Base-by-base conservation (phyloP, 2,113 vertebrate species). In the Anguilla rostrata region DNA sequence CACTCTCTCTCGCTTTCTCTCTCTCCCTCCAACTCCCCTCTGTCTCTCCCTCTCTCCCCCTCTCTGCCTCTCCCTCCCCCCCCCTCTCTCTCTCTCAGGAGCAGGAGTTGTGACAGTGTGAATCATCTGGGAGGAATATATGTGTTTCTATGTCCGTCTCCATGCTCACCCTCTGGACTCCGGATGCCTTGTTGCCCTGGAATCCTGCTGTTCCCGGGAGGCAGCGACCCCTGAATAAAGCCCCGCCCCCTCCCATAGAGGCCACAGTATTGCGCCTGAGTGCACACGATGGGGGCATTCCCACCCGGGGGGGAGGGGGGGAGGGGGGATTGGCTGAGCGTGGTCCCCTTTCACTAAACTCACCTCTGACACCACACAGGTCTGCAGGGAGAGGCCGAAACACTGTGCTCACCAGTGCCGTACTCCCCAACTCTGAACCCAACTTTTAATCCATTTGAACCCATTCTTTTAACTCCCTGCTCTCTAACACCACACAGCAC, bases 181-280 rank as follows among this genome's bases (percentile, higher is more conserved):
- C n/a, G 63, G 26, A 86, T 83, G 92, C 92, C 88, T 92, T 88
- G 91, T 92, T 94, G 91, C 92, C 39, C 89, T 90, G 92, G 94
- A 95, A 93, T 93, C 92, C 88, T 78, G 46, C 88, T 87, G 83
- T 89, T 86, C 85, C 90, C 89, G 86, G 84, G 90, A 93, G 91
- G 89, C 91, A 89, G 86, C 83, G 89, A 92, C 93, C 92, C 91
- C 57, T 57, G 92, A 92, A 95, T 94, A 94, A 95, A 93, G 92
- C 87, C 89, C 87, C 88, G 87, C 89, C 91, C 91, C 71, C 90
- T 91, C 84, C 82, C 87, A 91, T 85, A 91, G 87, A 86, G 89
- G 89, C 87, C 40, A 29, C 82, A 86, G 84, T 85, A 88, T 93
- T 93, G 88, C 92, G 91, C 92, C 88, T 92, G 90, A 89, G 79